Evolutionary conservation across 1,140 invertebrate species (phyloP).

Genomic region (Drosophila sp.): DNA sequence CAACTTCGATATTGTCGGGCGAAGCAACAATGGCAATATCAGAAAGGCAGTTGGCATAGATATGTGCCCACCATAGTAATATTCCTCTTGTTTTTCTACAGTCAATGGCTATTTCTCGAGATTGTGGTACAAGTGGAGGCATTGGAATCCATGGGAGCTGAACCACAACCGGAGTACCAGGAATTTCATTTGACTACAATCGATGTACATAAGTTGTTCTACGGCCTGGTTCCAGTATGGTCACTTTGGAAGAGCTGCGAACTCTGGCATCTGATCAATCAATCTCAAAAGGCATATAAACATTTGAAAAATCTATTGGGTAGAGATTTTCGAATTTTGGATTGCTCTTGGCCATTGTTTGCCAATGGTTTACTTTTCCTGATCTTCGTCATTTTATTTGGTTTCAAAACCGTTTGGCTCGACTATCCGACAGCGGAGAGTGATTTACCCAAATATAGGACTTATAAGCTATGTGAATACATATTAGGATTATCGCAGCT

Average conservation of each 20-base stretch:
- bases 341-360: slow-evolving; percentile 25
- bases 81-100: slow-evolving; percentile 7
- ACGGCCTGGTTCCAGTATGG: slow-evolving; percentile 11
- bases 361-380: slow-evolving; percentile 17
- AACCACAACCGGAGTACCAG: neutral
- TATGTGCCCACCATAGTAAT: neutral
- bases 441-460: neutral
- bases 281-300: slow-evolving; percentile 29
- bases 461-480: slow-evolving; percentile 19
- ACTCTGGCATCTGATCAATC: slow-evolving; percentile 34
- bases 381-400: slow-evolving; percentile 15
- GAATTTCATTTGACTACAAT: neutral
- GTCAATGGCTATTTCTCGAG: neutral
- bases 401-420: slow-evolving; percentile 4
- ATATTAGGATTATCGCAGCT: slow-evolving; percentile 13
- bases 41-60: neutral
- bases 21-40: slow-evolving; percentile 15
- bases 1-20: slow-evolving; percentile 32
- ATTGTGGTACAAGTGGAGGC: neutral
- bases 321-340: slow-evolving; percentile 5
- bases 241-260: neutral
- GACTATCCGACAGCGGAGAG: slow-evolving; percentile 14
- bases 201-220: neutral
- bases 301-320: slow-evolving; percentile 18
- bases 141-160: neutral